These are phyloP conservation scores for Gonioctena quinquepunctata DNA, from an alignment of 1,140 invertebrate species.

Conservation along the genomic window DNA sequence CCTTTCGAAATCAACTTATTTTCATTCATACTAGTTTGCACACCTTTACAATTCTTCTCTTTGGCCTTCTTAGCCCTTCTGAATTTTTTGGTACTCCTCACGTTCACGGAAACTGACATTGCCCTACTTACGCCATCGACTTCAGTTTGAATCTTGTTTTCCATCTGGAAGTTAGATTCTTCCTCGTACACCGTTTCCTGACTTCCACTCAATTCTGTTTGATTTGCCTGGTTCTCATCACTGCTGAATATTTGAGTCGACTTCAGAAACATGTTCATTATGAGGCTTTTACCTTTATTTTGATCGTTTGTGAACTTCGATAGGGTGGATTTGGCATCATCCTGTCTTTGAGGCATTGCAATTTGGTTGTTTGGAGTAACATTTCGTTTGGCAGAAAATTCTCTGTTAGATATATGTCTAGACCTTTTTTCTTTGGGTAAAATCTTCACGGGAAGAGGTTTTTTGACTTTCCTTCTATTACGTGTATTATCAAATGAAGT, in stretches of 20 bases:
- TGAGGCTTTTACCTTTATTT: slow-evolving; percentile 41
- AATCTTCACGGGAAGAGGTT: slow-evolving; percentile 4
- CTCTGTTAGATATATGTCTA: neutral
- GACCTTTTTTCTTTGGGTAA: neutral
- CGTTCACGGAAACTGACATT: slow-evolving; percentile 30
- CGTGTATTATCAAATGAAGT: neutral
- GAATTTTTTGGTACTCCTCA: slow-evolving; percentile 21
- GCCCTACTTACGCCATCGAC: slow-evolving; percentile 22
- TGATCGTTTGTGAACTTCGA: slow-evolving; percentile 35
- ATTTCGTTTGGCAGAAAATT: neutral
- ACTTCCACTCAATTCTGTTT: slow-evolving; percentile 1
- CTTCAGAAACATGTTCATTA: slow-evolving; percentile 50
- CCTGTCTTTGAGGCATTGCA: neutral
- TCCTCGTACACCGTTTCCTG: slow-evolving; percentile 20
- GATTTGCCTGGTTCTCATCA: slow-evolving; percentile 15
- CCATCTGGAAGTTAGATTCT: slow-evolving; percentile 31
- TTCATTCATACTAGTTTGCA: slow-evolving; percentile 10
- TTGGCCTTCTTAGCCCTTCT: slow-evolving; percentile 4
- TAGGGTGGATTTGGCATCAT: slow-evolving; percentile 7
- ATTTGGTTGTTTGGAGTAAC: neutral
- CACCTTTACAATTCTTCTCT: neutral
- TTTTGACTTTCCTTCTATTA: neutral
- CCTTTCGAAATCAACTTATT: slow-evolving; percentile 12
- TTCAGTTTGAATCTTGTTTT: slow-evolving; percentile 23
- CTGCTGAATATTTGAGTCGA: slow-evolving; percentile 35